Evolutionary conservation across 2,797 vertebrate genomes (phyloP).

Genomic region (Glyptemys insculpta): DNA sequence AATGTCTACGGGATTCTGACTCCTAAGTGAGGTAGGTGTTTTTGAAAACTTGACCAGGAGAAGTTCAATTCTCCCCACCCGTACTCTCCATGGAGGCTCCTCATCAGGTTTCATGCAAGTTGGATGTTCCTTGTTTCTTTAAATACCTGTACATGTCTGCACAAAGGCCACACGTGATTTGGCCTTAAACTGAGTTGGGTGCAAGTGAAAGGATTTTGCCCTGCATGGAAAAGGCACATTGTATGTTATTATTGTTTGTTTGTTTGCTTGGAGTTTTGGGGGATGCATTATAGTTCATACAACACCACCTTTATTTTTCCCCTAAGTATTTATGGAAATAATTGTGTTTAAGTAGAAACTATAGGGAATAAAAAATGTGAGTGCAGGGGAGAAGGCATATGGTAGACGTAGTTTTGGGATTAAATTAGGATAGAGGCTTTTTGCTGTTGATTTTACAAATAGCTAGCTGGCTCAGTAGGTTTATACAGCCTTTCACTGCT

Average conservation of each 20-base stretch:
- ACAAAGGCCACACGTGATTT: not conserved
- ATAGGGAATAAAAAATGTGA: not conserved
- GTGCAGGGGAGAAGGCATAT: not conserved
- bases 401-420: not conserved
- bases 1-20: too few species aligned
- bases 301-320: not conserved
- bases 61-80: not conserved
- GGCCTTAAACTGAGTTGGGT: not conserved
- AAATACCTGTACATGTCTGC: not conserved
- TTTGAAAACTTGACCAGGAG: not conserved
- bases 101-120: too few species aligned
- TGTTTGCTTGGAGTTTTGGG: not conserved
- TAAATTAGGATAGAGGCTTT: not conserved
- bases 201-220: not conserved
- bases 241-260: not conserved
- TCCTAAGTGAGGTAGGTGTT: not conserved
- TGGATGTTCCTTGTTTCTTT: not conserved
- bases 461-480: not conserved
- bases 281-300: too few species aligned
- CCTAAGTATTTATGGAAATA: not conserved
- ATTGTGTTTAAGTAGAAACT: not conserved
- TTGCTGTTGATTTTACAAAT: not conserved
- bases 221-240: not conserved
- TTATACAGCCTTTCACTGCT: not conserved
- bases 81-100: not conserved